Conservation (phyloP, 2,797 vertebrate species). For the Selene dorsalis region DNA sequence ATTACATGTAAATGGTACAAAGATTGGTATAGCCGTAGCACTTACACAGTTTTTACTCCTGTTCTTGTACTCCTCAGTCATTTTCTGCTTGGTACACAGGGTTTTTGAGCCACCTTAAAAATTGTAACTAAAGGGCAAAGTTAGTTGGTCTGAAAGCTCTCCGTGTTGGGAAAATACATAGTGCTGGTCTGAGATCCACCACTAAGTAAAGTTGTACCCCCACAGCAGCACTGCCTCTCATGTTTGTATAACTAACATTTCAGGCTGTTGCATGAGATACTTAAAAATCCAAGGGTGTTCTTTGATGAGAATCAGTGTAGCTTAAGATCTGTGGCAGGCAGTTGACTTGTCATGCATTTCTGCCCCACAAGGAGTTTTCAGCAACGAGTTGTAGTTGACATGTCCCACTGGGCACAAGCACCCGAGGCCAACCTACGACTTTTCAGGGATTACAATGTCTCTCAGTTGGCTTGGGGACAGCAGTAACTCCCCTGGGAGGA, state of each 20-base stretch:
- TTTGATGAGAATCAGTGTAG: conserved; percentile 39
- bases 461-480: conserved; percentile 21
- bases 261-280: not conserved
- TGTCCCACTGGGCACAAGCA: conserved; percentile 35
- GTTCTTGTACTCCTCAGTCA: too few relatives aligned
- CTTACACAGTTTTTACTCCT: too few relatives aligned
- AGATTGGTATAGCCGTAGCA: too few relatives aligned
- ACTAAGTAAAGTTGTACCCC: not conserved
- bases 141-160: too few relatives aligned
- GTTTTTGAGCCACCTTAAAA: too few relatives aligned
- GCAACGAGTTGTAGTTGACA: conserved; percentile 28
- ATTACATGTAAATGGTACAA: not conserved
- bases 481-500: conserved; percentile 29
- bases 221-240: not conserved
- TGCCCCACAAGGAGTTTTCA: conserved; percentile 22
- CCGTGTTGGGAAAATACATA: too few relatives aligned
- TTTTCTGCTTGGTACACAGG: too few relatives aligned
- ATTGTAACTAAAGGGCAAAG: too few relatives aligned
- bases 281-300: conserved; percentile 35
- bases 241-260: conserved; percentile 24
- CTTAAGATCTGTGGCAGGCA: conserved; percentile 35
- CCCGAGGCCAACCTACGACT: conserved; percentile 29
- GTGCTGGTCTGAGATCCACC: not conserved
- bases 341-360: conserved; percentile 31
- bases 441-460: conserved; percentile 51